These are phyloP conservation scores for Stichodactyla helianthus DNA, from an alignment of 64 coral and sea anemone species.

Conservation along the genomic window DNA sequence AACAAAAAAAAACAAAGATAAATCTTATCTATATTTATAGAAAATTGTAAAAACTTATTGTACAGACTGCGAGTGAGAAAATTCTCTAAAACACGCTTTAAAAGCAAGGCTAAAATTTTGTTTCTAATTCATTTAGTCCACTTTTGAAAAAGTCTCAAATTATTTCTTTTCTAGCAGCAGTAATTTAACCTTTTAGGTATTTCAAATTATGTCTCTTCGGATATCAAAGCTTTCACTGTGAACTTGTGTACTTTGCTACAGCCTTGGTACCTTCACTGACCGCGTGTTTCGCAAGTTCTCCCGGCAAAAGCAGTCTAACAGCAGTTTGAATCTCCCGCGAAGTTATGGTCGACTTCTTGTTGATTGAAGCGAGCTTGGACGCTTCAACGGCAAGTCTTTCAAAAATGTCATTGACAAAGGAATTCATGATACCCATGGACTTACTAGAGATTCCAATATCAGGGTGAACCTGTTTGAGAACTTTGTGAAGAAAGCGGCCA, in stretches of 20 bases:
- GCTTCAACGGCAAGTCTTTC: slow-evolving; percentile 15
- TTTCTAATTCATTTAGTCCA: too few species aligned
- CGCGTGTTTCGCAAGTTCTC: slow-evolving; percentile 10
- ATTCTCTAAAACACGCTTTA: too few species aligned
- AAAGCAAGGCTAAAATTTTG: too few species aligned
- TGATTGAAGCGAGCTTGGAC: not conserved
- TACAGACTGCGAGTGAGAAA: too few species aligned
- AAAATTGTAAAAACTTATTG: too few species aligned
- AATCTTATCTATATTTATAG: too few species aligned
- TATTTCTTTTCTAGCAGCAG: too few species aligned
- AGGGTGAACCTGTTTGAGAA: slow-evolving; percentile 38
- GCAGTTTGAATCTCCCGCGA: slow-evolving; percentile 22
- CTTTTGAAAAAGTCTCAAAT: too few species aligned
- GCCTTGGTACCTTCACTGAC: slow-evolving; percentile 21
- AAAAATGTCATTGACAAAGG: slow-evolving; percentile 10
- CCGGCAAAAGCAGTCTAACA: not conserved
- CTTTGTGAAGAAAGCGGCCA: slow-evolving; percentile 12
- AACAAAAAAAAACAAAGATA: too few species aligned
- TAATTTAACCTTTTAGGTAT: too few species aligned
- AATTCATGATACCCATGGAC: slow-evolving; percentile 6
- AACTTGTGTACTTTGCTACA: slow-evolving; percentile 13
- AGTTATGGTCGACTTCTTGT: not conserved
- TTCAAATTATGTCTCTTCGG: too few species aligned
- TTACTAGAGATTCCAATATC: slow-evolving; percentile 49
- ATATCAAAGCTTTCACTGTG: not conserved